A percentile compares a stretch with the other conserved stretches of the same genome.
These are phyloP conservation scores for Didymodactylos carnosus DNA, from an alignment of 2,888 invertebrate genomes.

Conservation along the genomic window DNA sequence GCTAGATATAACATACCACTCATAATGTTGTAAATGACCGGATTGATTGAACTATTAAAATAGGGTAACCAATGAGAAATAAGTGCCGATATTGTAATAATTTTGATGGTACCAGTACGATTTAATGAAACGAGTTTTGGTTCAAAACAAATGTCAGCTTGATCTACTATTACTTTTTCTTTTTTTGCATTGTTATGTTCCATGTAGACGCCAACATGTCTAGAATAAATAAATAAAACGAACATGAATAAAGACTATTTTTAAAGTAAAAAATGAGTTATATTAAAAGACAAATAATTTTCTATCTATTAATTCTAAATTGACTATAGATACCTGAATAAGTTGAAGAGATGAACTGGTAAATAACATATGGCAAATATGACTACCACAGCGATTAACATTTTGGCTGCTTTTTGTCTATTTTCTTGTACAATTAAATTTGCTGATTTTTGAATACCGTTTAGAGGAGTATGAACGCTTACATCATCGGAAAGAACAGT, in stretches of 20 bases:
- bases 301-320: not conserved
- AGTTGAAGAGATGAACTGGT: slow-evolving; percentile 9
- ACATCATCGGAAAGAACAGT: too few species aligned
- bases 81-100: slow-evolving; percentile 1
- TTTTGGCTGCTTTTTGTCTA: slow-evolving; percentile 14
- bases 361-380: slow-evolving; percentile 12
- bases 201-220: not conserved
- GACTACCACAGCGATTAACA: slow-evolving; percentile 8
- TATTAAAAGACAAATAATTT: too few species aligned
- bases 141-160: not conserved
- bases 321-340: slow-evolving; percentile 1
- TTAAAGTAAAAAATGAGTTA: too few species aligned
- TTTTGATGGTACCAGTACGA: not conserved
- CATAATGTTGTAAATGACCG: slow-evolving; percentile 11
- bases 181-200: not conserved
- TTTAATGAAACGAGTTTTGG: not conserved
- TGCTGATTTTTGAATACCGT: too few species aligned
- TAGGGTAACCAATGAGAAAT: slow-evolving; percentile 10
- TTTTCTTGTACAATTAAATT: not conserved
- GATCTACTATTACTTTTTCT: not conserved
- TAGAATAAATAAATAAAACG: not conserved
- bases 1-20: slow-evolving; percentile 1
- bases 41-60: slow-evolving; percentile 12
- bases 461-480: not conserved
- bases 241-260: too few species aligned